These are phyloP conservation scores for Micrastur ruficollis DNA, from an alignment of 2,797 vertebrate species.

Conservation along the genomic window DNA sequence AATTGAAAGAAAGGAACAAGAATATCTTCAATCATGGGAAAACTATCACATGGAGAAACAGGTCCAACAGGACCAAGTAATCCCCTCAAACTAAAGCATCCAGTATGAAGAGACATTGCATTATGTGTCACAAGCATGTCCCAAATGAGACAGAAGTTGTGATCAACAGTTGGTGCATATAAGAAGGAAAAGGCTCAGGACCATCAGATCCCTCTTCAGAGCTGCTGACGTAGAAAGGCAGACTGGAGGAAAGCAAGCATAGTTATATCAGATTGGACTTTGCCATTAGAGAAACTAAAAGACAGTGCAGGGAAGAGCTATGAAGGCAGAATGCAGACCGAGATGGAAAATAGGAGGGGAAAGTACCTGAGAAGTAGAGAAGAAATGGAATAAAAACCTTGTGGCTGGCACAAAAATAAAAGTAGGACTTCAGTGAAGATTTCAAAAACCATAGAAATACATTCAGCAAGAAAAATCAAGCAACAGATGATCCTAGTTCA, in stretches of 20 bases:
- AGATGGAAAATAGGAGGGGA: background rate
- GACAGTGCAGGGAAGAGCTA: background rate
- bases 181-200: background rate
- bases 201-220: background rate
- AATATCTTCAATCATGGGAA: background rate
- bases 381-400: background rate
- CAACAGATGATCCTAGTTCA: conserved; percentile 5
- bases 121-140: background rate
- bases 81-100: background rate
- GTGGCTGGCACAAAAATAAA: background rate
- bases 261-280: background rate
- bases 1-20: background rate
- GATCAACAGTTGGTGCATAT: background rate
- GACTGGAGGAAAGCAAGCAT: background rate
- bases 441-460: background rate
- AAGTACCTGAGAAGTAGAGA: background rate
- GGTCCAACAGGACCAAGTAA: background rate
- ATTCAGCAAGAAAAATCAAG: background rate
- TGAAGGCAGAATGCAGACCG: background rate
- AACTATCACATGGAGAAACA: background rate
- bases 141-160: background rate
- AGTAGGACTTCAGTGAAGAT: background rate
- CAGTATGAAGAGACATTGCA: background rate
- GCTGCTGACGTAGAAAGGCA: background rate
- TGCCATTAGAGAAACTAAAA: background rate